Conservation (phyloP, 2,797 vertebrate genomes). For the Oreortyx pictus region DNA sequence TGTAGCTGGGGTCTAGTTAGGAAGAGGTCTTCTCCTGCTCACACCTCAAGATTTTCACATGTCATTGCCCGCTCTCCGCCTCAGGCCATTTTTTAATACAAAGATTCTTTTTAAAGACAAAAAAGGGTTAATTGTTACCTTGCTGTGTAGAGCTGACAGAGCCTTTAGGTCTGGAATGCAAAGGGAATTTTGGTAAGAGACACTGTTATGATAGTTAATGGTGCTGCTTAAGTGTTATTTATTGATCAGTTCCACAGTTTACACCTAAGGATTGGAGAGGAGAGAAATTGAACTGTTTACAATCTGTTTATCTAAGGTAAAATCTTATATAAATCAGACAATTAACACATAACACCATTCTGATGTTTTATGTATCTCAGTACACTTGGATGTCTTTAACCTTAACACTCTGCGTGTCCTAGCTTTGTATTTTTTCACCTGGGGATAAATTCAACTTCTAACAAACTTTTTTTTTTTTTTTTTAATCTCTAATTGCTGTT, state of each 20-base stretch:
- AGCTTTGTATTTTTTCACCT: not conserved
- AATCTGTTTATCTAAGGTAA: constrained; percentile 3
- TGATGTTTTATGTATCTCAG: not conserved
- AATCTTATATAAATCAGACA: not conserved
- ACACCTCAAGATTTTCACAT: not conserved
- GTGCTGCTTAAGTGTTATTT: constrained; percentile 9
- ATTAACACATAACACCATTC: not conserved
- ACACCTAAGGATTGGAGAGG: not conserved
- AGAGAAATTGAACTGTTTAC: not conserved
- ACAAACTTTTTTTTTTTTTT: not conserved
- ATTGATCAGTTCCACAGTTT: not conserved
- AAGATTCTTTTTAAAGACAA: constrained; percentile 13
- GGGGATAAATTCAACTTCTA: not conserved
- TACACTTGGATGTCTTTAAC: not conserved
- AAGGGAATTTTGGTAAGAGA: not conserved
- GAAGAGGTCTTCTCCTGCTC: not conserved
- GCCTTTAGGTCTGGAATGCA: constrained; percentile 14
- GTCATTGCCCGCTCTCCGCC: not conserved
- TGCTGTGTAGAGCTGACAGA: not conserved
- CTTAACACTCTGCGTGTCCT: not conserved
- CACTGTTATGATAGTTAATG: not conserved
- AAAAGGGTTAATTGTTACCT: constrained; percentile 26
- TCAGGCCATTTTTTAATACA: not conserved
- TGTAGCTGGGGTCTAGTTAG: not conserved
- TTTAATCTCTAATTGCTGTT: not conserved